These are phyloP conservation scores for Apoda limacodes DNA, from an alignment of 2,888 invertebrate species.

Conservation along the genomic window DNA sequence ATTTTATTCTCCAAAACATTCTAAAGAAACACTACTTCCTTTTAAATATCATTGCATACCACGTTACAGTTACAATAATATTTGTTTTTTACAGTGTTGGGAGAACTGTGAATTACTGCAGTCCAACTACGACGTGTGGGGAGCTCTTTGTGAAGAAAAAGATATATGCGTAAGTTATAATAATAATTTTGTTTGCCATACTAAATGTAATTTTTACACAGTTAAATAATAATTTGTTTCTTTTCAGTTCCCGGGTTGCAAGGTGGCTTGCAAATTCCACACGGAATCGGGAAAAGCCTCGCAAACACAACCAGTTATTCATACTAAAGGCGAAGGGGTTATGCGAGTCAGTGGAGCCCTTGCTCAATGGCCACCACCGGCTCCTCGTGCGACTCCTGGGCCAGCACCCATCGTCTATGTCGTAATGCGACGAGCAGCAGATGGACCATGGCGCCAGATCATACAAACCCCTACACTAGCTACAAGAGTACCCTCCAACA, in stretches of 20 bases:
- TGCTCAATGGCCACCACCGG: slow-evolving; percentile 75
- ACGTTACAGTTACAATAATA: slow-evolving; percentile 6
- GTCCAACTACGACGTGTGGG: slow-evolving; percentile 79
- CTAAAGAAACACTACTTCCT: too few species aligned
- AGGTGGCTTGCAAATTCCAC: slow-evolving; percentile 78
- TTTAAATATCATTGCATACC: too few species aligned
- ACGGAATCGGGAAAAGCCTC: slow-evolving; percentile 71
- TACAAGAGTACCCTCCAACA: slow-evolving; percentile 73
- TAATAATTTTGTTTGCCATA: too few species aligned
- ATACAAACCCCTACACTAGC: slow-evolving; percentile 75
- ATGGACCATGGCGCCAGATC: slow-evolving; percentile 75
- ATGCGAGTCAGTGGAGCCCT: slow-evolving; percentile 73
- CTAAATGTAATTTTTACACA: slow-evolving; percentile 1
- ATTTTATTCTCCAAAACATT: too few species aligned
- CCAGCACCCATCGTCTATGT: slow-evolving; percentile 75
- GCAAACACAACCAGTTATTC: slow-evolving; percentile 77
- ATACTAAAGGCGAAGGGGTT: slow-evolving; percentile 77
- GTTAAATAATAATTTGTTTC: slow-evolving; percentile 25
- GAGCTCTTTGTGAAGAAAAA: slow-evolving; percentile 76
- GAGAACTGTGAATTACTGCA: slow-evolving; percentile 80
- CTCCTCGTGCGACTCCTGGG: slow-evolving; percentile 66
- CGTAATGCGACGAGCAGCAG: slow-evolving; percentile 74
- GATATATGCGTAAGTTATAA: slow-evolving; percentile 79
- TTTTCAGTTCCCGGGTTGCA: slow-evolving; percentile 78
- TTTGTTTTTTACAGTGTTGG: slow-evolving; percentile 77